A percentile compares a stretch with the other conserved stretches of the same genome.
These are phyloP conservation scores for Penaeus japonicus DNA, from an alignment of 1,140 invertebrate species.

Conservation along the genomic window DNA sequence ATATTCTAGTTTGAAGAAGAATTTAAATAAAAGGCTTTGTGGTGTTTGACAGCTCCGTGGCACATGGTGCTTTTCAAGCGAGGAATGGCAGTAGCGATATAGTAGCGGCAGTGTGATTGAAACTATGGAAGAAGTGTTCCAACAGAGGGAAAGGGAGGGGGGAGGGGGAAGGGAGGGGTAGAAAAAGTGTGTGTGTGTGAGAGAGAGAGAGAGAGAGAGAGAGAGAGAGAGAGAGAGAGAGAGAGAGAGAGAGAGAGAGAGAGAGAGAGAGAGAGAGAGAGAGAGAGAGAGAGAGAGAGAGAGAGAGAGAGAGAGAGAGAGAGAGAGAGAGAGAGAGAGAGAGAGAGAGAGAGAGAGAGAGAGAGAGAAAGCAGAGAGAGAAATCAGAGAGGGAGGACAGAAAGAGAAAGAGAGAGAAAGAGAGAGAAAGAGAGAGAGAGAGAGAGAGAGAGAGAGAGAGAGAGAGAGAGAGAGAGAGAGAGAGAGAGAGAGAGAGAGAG, in stretches of 20 bases:
- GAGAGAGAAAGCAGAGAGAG: background rate
- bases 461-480: constrained; percentile 17
- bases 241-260: background rate
- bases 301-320: background rate
- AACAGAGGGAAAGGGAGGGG: background rate
- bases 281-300: background rate
- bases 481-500: background rate
- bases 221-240: background rate
- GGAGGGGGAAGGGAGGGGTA: background rate
- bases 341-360: background rate
- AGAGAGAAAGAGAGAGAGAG: background rate
- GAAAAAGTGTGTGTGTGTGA: background rate
- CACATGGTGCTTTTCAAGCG: too few species aligned
- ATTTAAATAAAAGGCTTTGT: background rate
- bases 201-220: background rate
- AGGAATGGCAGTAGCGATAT: too few species aligned
- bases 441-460: background rate
- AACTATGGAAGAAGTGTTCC: background rate
- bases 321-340: background rate
- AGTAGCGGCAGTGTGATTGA: background rate
- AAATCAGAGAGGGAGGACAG: background rate
- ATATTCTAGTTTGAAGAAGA: too few species aligned
- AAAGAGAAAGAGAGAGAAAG: background rate
- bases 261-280: background rate
- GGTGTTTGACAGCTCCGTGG: too few species aligned